A percentile compares a stretch with the other conserved stretches of the same genome.
phyloP scores from a whole-genome alignment of 2,113 vertebrate genomes.

The Motacilla tschutschensis region DNA sequence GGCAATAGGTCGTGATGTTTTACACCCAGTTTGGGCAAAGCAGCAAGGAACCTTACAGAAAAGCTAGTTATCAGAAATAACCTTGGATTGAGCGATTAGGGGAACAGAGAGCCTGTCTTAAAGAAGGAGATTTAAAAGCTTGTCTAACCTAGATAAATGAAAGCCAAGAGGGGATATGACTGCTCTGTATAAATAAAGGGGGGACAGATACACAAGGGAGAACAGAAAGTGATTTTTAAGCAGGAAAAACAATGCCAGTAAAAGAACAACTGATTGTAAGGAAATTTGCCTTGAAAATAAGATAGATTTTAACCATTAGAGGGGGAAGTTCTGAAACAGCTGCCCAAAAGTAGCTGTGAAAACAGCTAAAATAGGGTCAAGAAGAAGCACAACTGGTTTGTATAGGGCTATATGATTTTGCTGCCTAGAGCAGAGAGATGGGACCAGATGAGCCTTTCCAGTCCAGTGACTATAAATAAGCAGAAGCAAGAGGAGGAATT shows the following conservation, averaged over 20 bases:
- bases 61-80: conserved; percentile 38
- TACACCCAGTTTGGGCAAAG: not conserved
- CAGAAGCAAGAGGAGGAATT: not conserved
- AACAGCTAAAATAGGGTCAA: not conserved
- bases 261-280: not conserved
- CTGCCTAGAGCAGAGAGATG: not conserved
- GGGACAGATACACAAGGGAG: not conserved
- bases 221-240: not conserved
- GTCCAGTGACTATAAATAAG: not conserved
- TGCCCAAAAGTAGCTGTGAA: not conserved
- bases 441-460: conserved; percentile 6
- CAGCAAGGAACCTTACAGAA: not conserved
- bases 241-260: not conserved
- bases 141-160: conserved; percentile 49
- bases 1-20: not conserved
- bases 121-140: conserved; percentile 42
- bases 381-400: not conserved
- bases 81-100: conserved; percentile 9
- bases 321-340: not conserved
- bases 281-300: conserved; percentile 11
- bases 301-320: not conserved
- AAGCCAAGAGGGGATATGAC: conserved; percentile 30
- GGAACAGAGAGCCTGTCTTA: not conserved
- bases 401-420: not conserved
- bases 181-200: conserved; percentile 17